phyloP scores from a whole-genome alignment of 2,113 vertebrate species.

The Nannospalax galili region DNA sequence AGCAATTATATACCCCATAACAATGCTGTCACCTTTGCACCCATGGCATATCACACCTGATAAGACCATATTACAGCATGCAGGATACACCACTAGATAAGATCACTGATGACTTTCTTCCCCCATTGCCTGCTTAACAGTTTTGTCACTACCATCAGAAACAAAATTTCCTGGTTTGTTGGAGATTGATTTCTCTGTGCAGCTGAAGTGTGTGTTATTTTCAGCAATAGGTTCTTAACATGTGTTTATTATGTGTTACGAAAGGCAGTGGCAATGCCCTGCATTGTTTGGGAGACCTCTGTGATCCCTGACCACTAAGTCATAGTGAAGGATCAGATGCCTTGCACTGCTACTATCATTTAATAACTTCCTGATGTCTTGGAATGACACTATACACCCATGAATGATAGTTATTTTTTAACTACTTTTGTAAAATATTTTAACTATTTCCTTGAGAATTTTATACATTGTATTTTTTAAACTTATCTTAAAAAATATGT shows the following conservation, averaged over 20 bases:
- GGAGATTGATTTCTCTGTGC: neutral
- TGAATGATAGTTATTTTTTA: too few relatives aligned
- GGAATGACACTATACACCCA: too few relatives aligned
- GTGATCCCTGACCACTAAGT: neutral
- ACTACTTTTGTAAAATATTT: too few relatives aligned
- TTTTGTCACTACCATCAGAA: neutral
- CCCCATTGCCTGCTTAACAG: neutral
- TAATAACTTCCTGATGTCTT: neutral
- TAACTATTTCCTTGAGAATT: too few relatives aligned
- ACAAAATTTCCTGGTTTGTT: neutral
- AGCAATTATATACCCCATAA: neutral
- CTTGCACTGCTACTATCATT: neutral
- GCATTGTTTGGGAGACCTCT: neutral
- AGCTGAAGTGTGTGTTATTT: neutral
- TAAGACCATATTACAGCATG: neutral
- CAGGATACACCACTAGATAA: neutral
- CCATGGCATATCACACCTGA: neutral
- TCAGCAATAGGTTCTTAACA: neutral
- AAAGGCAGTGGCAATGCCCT: neutral
- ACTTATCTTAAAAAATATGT: too few relatives aligned
- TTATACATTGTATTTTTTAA: too few relatives aligned
- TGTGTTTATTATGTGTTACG: neutral
- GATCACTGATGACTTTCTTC: neutral
- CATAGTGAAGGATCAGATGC: neutral
- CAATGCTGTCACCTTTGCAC: neutral